Conservation (phyloP, 2,888 invertebrate species). For the Dasysyrphus tricinctus region DNA sequence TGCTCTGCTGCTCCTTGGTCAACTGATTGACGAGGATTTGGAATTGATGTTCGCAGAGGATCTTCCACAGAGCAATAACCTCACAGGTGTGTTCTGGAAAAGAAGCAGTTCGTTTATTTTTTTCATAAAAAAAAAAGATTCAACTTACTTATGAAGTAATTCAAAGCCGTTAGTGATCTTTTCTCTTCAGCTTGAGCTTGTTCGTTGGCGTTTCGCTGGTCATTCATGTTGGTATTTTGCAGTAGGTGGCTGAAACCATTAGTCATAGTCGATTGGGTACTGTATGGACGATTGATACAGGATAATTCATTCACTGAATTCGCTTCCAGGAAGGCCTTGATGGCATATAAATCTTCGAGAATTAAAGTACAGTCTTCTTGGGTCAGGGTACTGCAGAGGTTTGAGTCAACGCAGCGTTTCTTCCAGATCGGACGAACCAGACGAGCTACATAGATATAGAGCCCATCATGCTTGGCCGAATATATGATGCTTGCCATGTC, state of each 20-base stretch:
- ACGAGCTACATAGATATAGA: conserved; percentile 95
- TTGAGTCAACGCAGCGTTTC: conserved; percentile 88
- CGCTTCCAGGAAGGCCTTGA: conserved; percentile 89
- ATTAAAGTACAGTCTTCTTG: conserved; percentile 89
- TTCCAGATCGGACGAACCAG: conserved; percentile 96
- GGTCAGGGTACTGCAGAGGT: conserved; percentile 88
- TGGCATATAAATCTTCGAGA: conserved; percentile 89
- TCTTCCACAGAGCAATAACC: conserved; percentile 96
- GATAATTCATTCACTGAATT: conserved; percentile 85
- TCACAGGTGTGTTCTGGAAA: conserved; percentile 89
- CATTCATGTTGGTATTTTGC: conserved; percentile 77
- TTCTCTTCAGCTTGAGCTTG: conserved; percentile 88
- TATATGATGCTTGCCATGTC: conserved; percentile 82
- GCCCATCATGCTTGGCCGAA: conserved; percentile 95
- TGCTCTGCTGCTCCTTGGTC: conserved; percentile 87
- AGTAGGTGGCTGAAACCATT: conserved; percentile 78
- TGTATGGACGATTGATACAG: conserved; percentile 78
- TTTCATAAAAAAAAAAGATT: not conserved
- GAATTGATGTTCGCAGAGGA: conserved; percentile 96
- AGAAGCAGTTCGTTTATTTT: not conserved
- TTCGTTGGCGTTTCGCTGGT: conserved; percentile 81
- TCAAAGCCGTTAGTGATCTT: conserved; percentile 90
- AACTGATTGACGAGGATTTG: conserved; percentile 90
- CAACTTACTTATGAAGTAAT: conserved; percentile 87
- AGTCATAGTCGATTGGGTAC: conserved; percentile 77